A percentile compares a stretch with the other conserved stretches of the same genome.
phyloP scores from a whole-genome alignment of 2,113 vertebrate genomes.

The Trichechus manatus region DNA sequence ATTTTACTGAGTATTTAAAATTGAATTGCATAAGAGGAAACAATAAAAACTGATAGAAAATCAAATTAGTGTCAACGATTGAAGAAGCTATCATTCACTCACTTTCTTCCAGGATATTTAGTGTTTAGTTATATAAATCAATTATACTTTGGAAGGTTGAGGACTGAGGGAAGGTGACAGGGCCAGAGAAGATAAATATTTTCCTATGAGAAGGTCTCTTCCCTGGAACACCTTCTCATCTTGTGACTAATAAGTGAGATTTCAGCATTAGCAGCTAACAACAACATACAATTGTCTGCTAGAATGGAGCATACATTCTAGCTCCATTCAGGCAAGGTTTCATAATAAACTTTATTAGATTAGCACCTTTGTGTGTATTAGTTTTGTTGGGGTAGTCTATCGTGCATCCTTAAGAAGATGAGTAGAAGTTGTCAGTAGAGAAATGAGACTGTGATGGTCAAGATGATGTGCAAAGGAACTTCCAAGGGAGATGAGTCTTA shows the following conservation, averaged over 20 bases:
- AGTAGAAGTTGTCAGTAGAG: background rate
- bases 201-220: background rate
- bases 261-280: background rate
- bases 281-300: background rate
- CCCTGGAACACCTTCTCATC: background rate
- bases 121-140: background rate
- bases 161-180: background rate
- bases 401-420: background rate
- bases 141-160: background rate
- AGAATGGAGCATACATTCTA: background rate
- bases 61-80: slow-evolving; percentile 9
- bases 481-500: background rate
- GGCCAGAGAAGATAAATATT: background rate
- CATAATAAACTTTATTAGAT: background rate
- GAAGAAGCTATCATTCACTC: background rate
- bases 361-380: background rate
- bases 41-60: background rate
- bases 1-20: slow-evolving; percentile 53
- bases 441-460: background rate
- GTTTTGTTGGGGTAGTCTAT: background rate
- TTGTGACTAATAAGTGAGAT: background rate
- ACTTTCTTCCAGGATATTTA: background rate
- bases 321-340: background rate
- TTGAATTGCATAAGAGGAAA: slow-evolving; percentile 32
- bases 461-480: slow-evolving; percentile 6